Base-by-base conservation (phyloP, 2,888 invertebrate genomes). In the Caenorhabditis sulstoni region DNA sequence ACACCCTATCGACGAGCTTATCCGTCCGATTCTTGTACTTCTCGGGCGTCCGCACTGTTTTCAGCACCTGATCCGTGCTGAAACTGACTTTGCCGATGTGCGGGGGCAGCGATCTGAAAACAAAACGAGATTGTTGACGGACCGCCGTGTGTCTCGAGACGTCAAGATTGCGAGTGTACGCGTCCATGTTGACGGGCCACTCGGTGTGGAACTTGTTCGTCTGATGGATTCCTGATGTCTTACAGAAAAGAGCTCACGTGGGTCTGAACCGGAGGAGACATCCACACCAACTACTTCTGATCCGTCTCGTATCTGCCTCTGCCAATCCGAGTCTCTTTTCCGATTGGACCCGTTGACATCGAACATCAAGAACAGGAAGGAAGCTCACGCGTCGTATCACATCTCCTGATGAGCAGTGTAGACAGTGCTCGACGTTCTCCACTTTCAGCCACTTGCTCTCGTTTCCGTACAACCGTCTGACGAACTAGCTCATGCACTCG, bases 341-440 rank as follows among this genome's bases (percentile, higher is more conserved):
- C 64, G 44, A 5, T 62, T 50, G 12, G 49, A 57, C 2, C 23
- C 62, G 39, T 73, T 62, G 18, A 64, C 57, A n/a, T 73, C 37
- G 37, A 73, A 73, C n/a, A 73, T 64, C n/a, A 73, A 73, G 14
- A 58, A 73, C 20, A 73, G 65, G 62, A 65, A 64, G 11, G 64
- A 57, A 2, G 49, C 64, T 0, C 64, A 64, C 68, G n/a, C n/a
- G n/a, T n/a, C n/a, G n/a, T n/a, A n/a, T n/a, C n/a, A n/a, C n/a
- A n/a, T n/a, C n/a, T n/a, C n/a, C n/a, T n/a, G n/a, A n/a, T n/a
- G n/a, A 58, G 68, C 18, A 67, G 57, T 35, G 16, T 20, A n/a
- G n/a, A 41, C 61, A 59, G 39, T 75, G 74, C 22, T 75, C 74
- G 23, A 66, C 65, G 44, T 59, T 59, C 29, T 75, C 67, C 3